Percentiles rank a stretch among this genome's conserved stretches.
phyloP scores from a whole-genome alignment of 2,888 invertebrate genomes.

The Ptychoptera albimana region DNA sequence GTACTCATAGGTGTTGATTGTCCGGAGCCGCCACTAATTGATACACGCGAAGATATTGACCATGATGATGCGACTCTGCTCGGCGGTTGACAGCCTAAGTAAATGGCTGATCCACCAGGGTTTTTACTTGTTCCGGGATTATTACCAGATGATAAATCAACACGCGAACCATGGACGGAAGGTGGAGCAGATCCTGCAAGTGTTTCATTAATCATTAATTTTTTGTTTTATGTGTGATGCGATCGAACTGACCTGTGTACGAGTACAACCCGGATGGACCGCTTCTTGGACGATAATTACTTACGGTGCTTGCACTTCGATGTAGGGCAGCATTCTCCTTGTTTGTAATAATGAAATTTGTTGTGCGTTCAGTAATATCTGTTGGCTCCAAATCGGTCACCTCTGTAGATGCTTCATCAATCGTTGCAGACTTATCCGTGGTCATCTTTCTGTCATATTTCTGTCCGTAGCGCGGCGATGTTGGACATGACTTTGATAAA shows the following conservation, averaged over 20 bases:
- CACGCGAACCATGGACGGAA: constrained; percentile 54
- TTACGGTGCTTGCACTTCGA: constrained; percentile 21
- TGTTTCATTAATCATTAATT: background rate
- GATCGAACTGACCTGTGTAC: constrained; percentile 42
- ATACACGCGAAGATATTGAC: constrained; percentile 33
- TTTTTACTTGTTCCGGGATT: too few relatives aligned
- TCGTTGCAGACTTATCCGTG: too few relatives aligned
- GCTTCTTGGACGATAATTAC: constrained; percentile 47
- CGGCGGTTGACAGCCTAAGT: constrained; percentile 35
- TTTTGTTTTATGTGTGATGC: too few relatives aligned
- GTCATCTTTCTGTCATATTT: background rate
- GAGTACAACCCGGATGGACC: constrained; percentile 66
- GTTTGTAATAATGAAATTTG: too few relatives aligned
- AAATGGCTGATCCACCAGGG: constrained; percentile 46
- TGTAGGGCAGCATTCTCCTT: constrained; percentile 2
- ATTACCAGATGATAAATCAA: constrained; percentile 45
- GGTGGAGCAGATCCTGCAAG: constrained; percentile 50
- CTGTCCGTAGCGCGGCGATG: constrained; percentile 26
- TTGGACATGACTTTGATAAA: constrained; percentile 28
- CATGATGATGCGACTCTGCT: constrained; percentile 19
- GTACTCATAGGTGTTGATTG: constrained; percentile 57
- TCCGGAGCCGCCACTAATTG: constrained; percentile 50
- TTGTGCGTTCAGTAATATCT: too few relatives aligned
- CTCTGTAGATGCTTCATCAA: too few relatives aligned
- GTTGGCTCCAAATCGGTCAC: too few relatives aligned